Conservation (phyloP, 2,113 vertebrate species). For the Amia ocellicauda region DNA sequence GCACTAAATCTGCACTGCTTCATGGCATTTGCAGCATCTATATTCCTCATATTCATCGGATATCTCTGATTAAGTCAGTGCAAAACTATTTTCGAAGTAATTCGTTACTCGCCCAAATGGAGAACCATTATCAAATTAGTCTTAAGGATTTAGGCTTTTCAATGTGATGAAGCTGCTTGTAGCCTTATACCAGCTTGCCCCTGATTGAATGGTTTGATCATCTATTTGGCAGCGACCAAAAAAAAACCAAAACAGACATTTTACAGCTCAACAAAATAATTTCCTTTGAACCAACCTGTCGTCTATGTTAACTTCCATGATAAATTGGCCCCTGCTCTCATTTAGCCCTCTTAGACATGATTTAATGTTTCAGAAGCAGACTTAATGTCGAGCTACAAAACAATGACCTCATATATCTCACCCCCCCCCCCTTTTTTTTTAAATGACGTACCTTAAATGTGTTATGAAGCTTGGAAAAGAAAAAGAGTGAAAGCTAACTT, state of each 20-base stretch:
- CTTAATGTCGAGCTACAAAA: constrained; percentile 3
- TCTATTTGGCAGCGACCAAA: constrained; percentile 37
- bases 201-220: constrained; percentile 35
- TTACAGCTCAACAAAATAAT: not conserved
- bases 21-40: no score
- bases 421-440: not conserved
- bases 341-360: constrained; percentile 9
- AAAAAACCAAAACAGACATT: not conserved
- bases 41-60: no score
- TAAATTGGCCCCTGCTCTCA: constrained; percentile 4
- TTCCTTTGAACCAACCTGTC: constrained; percentile 7
- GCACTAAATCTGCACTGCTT: no score
- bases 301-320: constrained; percentile 2
- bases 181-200: not conserved
- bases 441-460: not conserved
- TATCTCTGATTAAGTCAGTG: no score
- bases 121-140: constrained; percentile 4
- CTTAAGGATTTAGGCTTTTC: not conserved
- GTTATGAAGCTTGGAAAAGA: not conserved
- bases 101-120: no score
- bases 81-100: no score
- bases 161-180: no score
- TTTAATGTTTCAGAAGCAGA: constrained; percentile 12
- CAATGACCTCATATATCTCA: not conserved
- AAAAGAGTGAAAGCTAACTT: not conserved